Percentiles rank a stretch among this genome's conserved stretches.
These are phyloP conservation scores for Ashinkailepas kermadecensis DNA, from an alignment of 2,888 invertebrate genomes.

Conservation along the genomic window DNA sequence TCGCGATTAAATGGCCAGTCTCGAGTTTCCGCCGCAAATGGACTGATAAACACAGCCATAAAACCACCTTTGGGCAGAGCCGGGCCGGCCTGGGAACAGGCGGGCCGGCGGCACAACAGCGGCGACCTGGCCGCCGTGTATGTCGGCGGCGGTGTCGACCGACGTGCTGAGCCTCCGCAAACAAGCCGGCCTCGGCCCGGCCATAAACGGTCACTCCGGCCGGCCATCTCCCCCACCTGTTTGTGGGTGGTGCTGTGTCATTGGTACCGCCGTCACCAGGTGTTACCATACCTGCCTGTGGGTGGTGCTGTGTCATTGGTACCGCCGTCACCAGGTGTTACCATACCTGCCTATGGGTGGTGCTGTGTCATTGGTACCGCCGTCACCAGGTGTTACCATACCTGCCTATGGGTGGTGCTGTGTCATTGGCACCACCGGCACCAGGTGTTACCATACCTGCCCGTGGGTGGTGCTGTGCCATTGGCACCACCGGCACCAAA, in stretches of 20 bases:
- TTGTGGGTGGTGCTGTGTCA: not conserved
- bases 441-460: too few relatives aligned
- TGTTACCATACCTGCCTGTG: too few relatives aligned
- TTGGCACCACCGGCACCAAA: too few relatives aligned
- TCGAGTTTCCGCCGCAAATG: conserved; percentile 19
- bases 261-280: too few relatives aligned
- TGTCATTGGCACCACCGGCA: too few relatives aligned
- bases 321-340: too few relatives aligned
- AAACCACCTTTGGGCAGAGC: not conserved
- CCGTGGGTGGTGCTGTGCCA: too few relatives aligned
- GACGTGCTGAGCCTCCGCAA: not conserved
- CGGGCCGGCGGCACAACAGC: not conserved
- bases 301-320: too few relatives aligned
- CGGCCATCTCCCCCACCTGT: not conserved
- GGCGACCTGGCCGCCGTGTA: not conserved
- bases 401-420: not conserved
- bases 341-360: too few relatives aligned
- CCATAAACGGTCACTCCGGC: not conserved
- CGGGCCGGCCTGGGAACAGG: not conserved
- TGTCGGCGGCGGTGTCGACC: too few relatives aligned
- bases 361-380: too few relatives aligned
- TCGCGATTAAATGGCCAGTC: conserved; percentile 9
- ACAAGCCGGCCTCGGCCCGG: not conserved
- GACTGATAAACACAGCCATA: conserved; percentile 17
- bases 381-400: too few relatives aligned